These are phyloP conservation scores for Poecilia wingei DNA, from an alignment of 2,797 vertebrate genomes.

Conservation along the genomic window DNA sequence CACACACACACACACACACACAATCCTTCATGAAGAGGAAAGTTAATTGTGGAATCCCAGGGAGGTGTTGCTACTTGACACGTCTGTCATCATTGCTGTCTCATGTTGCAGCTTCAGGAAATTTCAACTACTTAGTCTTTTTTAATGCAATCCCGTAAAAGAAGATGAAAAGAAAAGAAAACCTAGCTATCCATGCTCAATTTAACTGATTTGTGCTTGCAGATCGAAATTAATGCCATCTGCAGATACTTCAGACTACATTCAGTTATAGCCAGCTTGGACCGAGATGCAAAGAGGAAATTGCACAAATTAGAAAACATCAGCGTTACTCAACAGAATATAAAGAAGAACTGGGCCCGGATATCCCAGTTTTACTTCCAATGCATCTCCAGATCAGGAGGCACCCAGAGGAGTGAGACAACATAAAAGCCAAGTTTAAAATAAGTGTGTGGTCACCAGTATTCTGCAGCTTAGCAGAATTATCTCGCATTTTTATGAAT, in stretches of 20 bases:
- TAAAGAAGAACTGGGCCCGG: background rate
- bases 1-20: background rate
- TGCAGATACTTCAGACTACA: background rate
- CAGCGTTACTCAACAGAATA: slow-evolving; percentile 11
- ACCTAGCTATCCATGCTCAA: background rate
- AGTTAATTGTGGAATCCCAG: slow-evolving; percentile 28
- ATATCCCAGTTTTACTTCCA: slow-evolving; percentile 17
- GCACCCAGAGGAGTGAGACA: background rate
- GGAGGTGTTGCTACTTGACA: slow-evolving; percentile 18
- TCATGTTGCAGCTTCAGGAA: slow-evolving; percentile 10
- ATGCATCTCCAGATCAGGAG: slow-evolving; percentile 11
- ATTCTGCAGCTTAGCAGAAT: background rate
- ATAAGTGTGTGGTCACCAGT: background rate
- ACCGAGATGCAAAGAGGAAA: background rate
- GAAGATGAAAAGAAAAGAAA: background rate
- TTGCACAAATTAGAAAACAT: background rate
- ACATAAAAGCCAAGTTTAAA: background rate
- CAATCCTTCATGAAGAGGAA: slow-evolving; percentile 17
- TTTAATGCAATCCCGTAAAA: slow-evolving; percentile 14
- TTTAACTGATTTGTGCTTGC: background rate
- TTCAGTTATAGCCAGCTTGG: background rate
- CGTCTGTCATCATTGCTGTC: slow-evolving; percentile 22
- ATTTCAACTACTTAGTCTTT: slow-evolving; percentile 5
- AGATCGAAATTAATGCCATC: slow-evolving; percentile 1
- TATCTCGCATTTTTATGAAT: slow-evolving; percentile 18